phyloP scores from a whole-genome alignment of 2,888 invertebrate genomes.

The Amorpha juglandis region DNA sequence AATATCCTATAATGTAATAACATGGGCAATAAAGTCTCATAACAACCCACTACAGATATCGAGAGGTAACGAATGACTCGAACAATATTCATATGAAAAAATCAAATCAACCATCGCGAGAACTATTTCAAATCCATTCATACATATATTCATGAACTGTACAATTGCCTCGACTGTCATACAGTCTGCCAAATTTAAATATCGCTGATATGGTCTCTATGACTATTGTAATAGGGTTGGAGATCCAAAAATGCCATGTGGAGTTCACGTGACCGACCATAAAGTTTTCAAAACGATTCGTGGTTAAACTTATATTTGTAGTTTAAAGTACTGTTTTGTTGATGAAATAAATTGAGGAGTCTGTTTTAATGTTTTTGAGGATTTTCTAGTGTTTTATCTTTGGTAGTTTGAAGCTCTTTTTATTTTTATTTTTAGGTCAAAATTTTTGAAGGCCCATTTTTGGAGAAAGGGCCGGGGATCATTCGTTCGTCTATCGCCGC shows the following conservation, averaged over 20 bases:
- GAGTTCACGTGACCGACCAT: conserved; percentile 31
- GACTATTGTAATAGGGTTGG: background rate
- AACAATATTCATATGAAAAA: conserved; percentile 42
- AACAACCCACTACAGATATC: conserved; percentile 1
- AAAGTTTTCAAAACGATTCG: conserved; percentile 43
- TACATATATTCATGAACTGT: conserved; percentile 46
- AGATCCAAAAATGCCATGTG: background rate
- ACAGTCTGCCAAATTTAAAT: conserved; percentile 30
- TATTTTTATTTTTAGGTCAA: too few relatives aligned
- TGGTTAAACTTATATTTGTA: conserved; percentile 39
- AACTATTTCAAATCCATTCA: conserved; percentile 42
- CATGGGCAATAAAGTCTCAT: conserved; percentile 15
- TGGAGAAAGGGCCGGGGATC: too few relatives aligned
- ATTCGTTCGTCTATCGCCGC: too few relatives aligned
- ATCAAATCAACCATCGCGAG: conserved; percentile 25
- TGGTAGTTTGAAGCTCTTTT: background rate
- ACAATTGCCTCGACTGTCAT: conserved; percentile 46
- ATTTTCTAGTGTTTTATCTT: conserved; percentile 32
- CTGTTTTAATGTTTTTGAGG: background rate
- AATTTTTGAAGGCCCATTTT: too few relatives aligned
- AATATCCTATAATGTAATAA: conserved; percentile 3
- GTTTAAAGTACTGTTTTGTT: conserved; percentile 37
- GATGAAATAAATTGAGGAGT: conserved; percentile 28
- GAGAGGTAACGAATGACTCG: conserved; percentile 23
- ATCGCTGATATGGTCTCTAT: conserved; percentile 3